phyloP scores from a whole-genome alignment of 1,140 invertebrate species.

The Ips nitidus region DNA sequence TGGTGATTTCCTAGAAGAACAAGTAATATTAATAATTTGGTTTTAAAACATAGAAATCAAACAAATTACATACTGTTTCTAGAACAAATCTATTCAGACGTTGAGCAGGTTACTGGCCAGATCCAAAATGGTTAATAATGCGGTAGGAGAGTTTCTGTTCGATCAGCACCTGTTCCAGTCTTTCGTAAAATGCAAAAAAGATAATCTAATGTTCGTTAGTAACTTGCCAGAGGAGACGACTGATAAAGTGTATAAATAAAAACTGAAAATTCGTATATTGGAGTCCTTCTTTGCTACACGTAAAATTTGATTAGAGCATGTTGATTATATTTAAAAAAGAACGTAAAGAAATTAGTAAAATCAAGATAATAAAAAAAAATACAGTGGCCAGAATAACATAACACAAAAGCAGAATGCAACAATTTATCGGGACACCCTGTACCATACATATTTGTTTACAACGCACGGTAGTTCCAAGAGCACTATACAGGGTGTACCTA shows the following conservation, averaged over 20 bases:
- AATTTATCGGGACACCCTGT: too few species aligned
- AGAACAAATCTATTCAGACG: slow-evolving; percentile 43
- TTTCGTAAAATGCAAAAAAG: slow-evolving; percentile 33
- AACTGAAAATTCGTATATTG: background rate
- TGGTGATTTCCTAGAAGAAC: slow-evolving; percentile 68
- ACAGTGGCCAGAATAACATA: too few species aligned
- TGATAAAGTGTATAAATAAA: slow-evolving; percentile 28
- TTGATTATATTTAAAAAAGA: too few species aligned
- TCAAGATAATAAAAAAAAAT: background rate
- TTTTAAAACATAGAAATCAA: slow-evolving; percentile 1
- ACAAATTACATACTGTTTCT: slow-evolving; percentile 17
- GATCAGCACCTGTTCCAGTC: slow-evolving; percentile 42
- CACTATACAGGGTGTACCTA: too few species aligned
- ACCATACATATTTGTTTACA: too few species aligned
- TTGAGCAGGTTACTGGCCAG: slow-evolving; percentile 35
- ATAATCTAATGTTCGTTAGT: slow-evolving; percentile 31
- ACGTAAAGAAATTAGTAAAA: background rate
- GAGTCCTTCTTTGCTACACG: too few species aligned
- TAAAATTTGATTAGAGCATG: too few species aligned
- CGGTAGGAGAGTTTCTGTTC: slow-evolving; percentile 43
- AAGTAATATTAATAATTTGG: slow-evolving; percentile 55
- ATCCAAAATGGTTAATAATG: slow-evolving; percentile 36
- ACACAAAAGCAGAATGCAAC: too few species aligned
- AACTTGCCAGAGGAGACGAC: slow-evolving; percentile 11
- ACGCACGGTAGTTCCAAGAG: too few species aligned